phyloP scores from a whole-genome alignment of 1,140 invertebrate genomes.

The Orchesella cincta region DNA sequence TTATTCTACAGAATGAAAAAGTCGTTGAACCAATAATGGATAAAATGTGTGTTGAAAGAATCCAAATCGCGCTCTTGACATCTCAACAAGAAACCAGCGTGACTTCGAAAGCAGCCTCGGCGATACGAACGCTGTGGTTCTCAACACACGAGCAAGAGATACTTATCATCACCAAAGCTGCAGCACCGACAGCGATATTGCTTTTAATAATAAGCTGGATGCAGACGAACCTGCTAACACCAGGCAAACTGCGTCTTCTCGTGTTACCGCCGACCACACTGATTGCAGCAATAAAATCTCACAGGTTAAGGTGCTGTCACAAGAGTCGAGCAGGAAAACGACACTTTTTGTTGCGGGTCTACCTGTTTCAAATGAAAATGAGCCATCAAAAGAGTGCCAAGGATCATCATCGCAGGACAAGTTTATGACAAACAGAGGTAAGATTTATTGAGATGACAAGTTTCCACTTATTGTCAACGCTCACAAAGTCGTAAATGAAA shows the following conservation, averaged over 20 bases:
- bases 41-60: conserved; percentile 11
- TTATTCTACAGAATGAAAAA: neutral
- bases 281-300: neutral
- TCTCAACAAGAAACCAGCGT: conserved; percentile 27
- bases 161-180: neutral
- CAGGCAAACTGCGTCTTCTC: neutral
- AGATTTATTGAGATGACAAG: too few relatives aligned
- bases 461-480: too few relatives aligned
- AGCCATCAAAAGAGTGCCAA: neutral
- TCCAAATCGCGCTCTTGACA: conserved; percentile 20
- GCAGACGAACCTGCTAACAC: neutral
- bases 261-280: neutral
- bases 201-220: neutral
- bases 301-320: conserved; percentile 3
- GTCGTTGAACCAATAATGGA: conserved; percentile 29
- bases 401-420: too few relatives aligned
- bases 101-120: neutral
- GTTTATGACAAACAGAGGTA: neutral
- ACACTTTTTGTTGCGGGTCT: conserved; percentile 20
- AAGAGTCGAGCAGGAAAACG: conserved; percentile 15
- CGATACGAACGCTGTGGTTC: neutral
- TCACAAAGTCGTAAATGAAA: too few relatives aligned
- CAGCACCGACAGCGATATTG: neutral
- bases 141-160: neutral
- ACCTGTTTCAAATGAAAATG: neutral